A percentile compares a stretch with the other conserved stretches of the same genome.
Evolutionary conservation across 2,797 vertebrate species (phyloP).

Genomic region (Pelodytes ibericus): DNA sequence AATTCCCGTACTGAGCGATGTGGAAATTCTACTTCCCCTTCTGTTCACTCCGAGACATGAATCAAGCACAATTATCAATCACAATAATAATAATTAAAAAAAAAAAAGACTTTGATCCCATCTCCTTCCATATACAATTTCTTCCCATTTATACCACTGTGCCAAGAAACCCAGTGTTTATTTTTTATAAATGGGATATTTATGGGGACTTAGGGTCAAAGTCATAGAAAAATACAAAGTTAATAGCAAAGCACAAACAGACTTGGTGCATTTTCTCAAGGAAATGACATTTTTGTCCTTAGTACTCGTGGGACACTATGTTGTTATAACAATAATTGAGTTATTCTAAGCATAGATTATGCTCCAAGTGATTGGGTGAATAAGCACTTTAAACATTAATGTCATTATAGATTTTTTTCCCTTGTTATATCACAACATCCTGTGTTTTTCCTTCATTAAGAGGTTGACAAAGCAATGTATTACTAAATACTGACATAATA

Average conservation of each 20-base stretch:
- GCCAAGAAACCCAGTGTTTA: conserved; percentile 51
- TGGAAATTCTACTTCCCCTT: not conserved
- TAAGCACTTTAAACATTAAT: conserved; percentile 34
- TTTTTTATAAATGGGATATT: conserved; percentile 52
- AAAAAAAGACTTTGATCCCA: conserved; percentile 56
- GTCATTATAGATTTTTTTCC: conserved; percentile 29
- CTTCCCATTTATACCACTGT: conserved; percentile 47
- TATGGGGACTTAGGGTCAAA: conserved; percentile 49
- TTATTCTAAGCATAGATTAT: conserved; percentile 40
- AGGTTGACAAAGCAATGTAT: not conserved
- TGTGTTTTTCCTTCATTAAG: conserved; percentile 28
- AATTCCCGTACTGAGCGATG: not conserved
- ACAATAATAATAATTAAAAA: no score
- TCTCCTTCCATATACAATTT: conserved; percentile 59
- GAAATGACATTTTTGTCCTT: conserved; percentile 44
- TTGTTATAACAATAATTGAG: conserved; percentile 42
- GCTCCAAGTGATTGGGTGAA: conserved; percentile 8
- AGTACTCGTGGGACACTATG: conserved; percentile 36
- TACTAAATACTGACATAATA: no score
- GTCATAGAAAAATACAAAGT: conserved; percentile 47
- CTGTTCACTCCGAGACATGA: conserved; percentile 51
- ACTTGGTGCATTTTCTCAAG: conserved; percentile 49
- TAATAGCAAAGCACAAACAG: conserved; percentile 40
- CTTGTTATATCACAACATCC: conserved; percentile 20
- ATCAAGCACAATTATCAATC: conserved; percentile 40